Percentiles rank a stretch among this genome's conserved stretches.
Evolutionary conservation across 2,113 vertebrate species (phyloP).

Genomic region (Eira barbara): DNA sequence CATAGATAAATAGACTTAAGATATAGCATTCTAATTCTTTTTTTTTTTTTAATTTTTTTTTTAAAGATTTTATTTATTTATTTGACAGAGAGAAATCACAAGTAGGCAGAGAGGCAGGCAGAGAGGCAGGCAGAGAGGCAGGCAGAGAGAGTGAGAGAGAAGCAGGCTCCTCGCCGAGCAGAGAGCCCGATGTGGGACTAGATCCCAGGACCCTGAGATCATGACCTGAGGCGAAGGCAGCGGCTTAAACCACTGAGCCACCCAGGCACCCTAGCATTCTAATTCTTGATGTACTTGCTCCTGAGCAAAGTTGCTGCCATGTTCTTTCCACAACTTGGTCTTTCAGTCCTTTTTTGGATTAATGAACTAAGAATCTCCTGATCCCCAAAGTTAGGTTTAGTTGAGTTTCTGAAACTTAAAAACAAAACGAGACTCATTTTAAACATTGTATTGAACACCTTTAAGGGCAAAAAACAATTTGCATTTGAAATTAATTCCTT

Average conservation of each 20-base stretch:
- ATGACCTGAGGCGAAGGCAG: too few relatives aligned
- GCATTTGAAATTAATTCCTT: constrained; percentile 7
- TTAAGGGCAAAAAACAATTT: neutral
- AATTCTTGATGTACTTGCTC: neutral
- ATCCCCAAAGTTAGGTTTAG: neutral
- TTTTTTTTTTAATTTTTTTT: too few relatives aligned
- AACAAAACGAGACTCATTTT: neutral
- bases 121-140: too few relatives aligned
- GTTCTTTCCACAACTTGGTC: neutral
- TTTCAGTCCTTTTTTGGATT: neutral
- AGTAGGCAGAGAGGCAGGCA: too few relatives aligned
- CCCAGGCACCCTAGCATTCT: neutral
- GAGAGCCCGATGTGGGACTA: too few relatives aligned
- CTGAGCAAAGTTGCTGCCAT: neutral
- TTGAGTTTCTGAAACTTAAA: constrained; percentile 19
- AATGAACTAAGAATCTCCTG: neutral
- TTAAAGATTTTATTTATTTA: too few relatives aligned
- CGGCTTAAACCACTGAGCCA: too few relatives aligned
- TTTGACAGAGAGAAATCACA: too few relatives aligned
- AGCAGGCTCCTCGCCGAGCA: too few relatives aligned
- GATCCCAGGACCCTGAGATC: too few relatives aligned
- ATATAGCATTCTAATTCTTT: neutral
- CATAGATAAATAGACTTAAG: neutral
- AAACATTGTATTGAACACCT: neutral
- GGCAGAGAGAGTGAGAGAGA: too few relatives aligned